Conservation (phyloP, 2,113 vertebrate species). For the Illadopsis cleaveri region DNA sequence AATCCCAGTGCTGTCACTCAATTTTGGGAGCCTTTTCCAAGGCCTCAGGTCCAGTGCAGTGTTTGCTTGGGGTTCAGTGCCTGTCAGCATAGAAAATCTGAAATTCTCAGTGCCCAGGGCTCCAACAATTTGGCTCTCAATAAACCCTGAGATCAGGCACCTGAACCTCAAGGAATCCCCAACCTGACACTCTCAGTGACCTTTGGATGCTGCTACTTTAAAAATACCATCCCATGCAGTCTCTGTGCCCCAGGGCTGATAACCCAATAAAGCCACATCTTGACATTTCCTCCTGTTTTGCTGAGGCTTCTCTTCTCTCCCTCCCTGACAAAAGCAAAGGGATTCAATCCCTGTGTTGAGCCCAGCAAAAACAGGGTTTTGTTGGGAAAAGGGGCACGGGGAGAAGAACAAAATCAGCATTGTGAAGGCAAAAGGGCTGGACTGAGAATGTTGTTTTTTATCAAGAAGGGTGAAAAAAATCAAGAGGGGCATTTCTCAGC, state of each 20-base stretch:
- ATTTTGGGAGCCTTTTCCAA: too few species aligned
- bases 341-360: background rate
- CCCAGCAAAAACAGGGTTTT: background rate
- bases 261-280: background rate
- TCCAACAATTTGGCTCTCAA: background rate
- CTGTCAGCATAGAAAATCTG: too few species aligned
- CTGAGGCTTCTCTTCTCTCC: background rate
- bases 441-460: background rate
- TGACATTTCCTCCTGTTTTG: background rate
- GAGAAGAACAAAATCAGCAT: background rate
- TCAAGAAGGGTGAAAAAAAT: background rate
- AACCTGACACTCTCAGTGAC: background rate
- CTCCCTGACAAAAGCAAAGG: background rate
- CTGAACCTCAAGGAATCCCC: background rate
- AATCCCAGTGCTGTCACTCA: too few species aligned
- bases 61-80: too few species aligned
- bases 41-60: too few species aligned
- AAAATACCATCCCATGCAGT: background rate
- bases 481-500: background rate
- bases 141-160: rapidly evolving
- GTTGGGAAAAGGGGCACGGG: background rate
- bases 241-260: background rate
- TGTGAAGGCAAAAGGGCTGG: background rate
- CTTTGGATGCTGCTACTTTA: background rate
- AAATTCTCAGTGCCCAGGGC: too few species aligned